Evolutionary conservation across 2,797 vertebrate genomes (phyloP).

Genomic region (Selene dorsalis): DNA sequence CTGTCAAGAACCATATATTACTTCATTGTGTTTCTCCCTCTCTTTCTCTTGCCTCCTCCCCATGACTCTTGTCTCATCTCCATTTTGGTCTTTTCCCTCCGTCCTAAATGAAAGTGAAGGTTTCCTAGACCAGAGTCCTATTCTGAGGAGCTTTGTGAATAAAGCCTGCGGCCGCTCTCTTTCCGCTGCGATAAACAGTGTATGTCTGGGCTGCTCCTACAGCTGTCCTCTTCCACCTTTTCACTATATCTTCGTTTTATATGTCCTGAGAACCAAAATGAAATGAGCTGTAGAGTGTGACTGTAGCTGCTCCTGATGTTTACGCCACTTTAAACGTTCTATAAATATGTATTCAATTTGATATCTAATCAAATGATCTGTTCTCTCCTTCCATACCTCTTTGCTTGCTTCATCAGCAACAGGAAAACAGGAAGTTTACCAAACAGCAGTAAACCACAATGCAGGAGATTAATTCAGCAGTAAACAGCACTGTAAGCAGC

Average conservation of each 20-base stretch:
- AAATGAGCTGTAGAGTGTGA: constrained; percentile 1
- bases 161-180: constrained; percentile 43
- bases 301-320: neutral
- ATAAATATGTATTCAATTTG: neutral
- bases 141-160: constrained; percentile 61
- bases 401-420: constrained; percentile 17
- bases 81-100: constrained; percentile 47
- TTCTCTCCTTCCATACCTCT: neutral
- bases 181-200: constrained; percentile 27
- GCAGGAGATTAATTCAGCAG: constrained; percentile 46
- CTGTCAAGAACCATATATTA: constrained; percentile 64
- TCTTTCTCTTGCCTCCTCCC: constrained; percentile 27
- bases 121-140: constrained; percentile 52
- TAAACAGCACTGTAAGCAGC: constrained; percentile 50
- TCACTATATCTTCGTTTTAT: constrained; percentile 4
- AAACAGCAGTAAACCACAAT: constrained; percentile 41
- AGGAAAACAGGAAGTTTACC: constrained; percentile 42
- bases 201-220: constrained; percentile 18
- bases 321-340: neutral
- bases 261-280: neutral
- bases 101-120: constrained; percentile 64
- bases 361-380: constrained; percentile 17
- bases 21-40: constrained; percentile 41
- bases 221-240: constrained; percentile 14
- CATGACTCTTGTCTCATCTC: constrained; percentile 30